Conservation (phyloP, 2,888 invertebrate species). For the Papilio demoleus region DNA sequence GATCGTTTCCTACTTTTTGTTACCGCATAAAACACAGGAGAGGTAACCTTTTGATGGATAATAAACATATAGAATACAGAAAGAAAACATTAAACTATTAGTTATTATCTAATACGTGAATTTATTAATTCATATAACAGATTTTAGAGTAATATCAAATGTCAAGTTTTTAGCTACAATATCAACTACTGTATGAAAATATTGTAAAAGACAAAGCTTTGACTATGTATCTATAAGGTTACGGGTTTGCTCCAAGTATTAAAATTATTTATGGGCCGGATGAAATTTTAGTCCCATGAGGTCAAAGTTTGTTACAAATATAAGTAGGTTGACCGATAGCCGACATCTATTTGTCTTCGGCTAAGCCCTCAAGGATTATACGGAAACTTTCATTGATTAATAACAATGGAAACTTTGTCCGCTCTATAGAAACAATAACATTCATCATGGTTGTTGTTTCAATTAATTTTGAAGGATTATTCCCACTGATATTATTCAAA, state of each 20-base stretch:
- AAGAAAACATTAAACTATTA: too few species aligned
- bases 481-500: background rate
- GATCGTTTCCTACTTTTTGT: slow-evolving; percentile 18
- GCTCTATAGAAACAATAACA: slow-evolving; percentile 12
- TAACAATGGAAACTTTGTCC: slow-evolving; percentile 30
- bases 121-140: too few species aligned
- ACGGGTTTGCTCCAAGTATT: background rate
- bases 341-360: slow-evolving; percentile 29
- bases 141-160: too few species aligned
- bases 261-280: slow-evolving; percentile 5
- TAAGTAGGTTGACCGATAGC: slow-evolving; percentile 25
- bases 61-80: too few species aligned
- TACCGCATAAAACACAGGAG: slow-evolving; percentile 4
- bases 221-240: background rate
- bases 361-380: slow-evolving; percentile 33
- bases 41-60: background rate
- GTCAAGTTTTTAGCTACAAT: background rate
- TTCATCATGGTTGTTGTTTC: slow-evolving; percentile 17
- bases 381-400: slow-evolving; percentile 32
- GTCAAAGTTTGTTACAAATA: slow-evolving; percentile 32
- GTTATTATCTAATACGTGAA: too few species aligned
- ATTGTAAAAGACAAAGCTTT: background rate
- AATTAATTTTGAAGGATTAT: background rate
- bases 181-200: background rate
- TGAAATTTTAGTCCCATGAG: slow-evolving; percentile 13